phyloP scores from a whole-genome alignment of 2,113 vertebrate species.

The Trogon surrucura region DNA sequence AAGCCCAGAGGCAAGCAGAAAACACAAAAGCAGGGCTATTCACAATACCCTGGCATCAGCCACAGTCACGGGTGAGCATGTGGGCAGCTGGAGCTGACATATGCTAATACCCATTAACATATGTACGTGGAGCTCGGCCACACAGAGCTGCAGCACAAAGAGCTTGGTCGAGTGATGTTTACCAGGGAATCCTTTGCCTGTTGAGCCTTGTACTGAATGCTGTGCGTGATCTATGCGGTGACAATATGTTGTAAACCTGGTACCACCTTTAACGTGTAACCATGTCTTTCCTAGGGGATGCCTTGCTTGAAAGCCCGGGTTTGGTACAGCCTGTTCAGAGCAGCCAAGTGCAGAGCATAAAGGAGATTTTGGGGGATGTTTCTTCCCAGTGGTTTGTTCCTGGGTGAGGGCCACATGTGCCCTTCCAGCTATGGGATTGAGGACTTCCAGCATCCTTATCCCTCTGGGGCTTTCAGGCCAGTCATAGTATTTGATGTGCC shows the following conservation, averaged over 20 bases:
- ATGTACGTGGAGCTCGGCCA: not conserved
- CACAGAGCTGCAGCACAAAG: slow-evolving; percentile 3
- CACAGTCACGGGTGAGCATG: not conserved
- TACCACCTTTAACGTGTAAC: not conserved
- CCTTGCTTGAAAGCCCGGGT: not conserved
- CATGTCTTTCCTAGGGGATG: not conserved
- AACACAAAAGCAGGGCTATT: not conserved
- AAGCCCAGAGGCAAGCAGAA: not conserved
- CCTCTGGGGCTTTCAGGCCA: not conserved
- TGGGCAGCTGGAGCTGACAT: slow-evolving; percentile 46
- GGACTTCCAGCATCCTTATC: not conserved
- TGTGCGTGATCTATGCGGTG: not conserved
- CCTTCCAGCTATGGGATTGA: not conserved
- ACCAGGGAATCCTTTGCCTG: not conserved
- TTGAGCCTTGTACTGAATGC: not conserved
- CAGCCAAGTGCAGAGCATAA: not conserved
- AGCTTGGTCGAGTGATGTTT: rapidly evolving
- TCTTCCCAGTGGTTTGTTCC: not conserved
- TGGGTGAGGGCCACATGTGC: not conserved
- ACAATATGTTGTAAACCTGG: not conserved
- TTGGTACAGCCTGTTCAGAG: not conserved
- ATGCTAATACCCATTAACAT: slow-evolving; percentile 11
- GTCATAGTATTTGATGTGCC: not conserved
- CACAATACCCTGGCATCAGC: slow-evolving; percentile 3
- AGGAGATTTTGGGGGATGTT: not conserved